Conservation (phyloP, 2,113 vertebrate genomes). For the Chaetodon trifascialis region DNA sequence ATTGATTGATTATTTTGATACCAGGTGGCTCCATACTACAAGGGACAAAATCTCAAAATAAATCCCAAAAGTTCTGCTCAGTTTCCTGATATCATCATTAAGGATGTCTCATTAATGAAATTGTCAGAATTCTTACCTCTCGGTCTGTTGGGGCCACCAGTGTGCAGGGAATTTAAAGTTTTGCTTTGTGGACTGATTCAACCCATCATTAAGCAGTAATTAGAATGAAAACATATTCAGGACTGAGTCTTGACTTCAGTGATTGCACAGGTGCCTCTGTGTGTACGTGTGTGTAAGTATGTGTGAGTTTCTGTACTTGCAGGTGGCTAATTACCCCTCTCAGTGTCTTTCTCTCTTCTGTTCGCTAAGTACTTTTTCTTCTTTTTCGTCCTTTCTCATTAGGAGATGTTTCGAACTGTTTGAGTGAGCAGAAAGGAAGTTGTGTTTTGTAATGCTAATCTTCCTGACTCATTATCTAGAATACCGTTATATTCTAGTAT, state of each 20-base stretch:
- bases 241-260: constrained; percentile 38
- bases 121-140: not conserved
- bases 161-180: not conserved
- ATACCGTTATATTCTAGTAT: not conserved
- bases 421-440: constrained; percentile 31
- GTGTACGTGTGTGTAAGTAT: not conserved
- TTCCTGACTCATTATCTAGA: constrained; percentile 25
- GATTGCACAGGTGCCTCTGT: constrained; percentile 44
- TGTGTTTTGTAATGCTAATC: constrained; percentile 28
- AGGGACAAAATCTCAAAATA: not conserved
- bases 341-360: constrained; percentile 28
- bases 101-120: not conserved
- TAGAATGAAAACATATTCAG: constrained; percentile 23
- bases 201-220: constrained; percentile 31
- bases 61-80: not conserved
- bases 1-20: not conserved
- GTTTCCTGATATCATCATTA: not conserved
- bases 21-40: too few relatives aligned
- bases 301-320: constrained; percentile 19
- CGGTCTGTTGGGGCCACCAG: not conserved
- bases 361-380: constrained; percentile 10
- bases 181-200: not conserved
- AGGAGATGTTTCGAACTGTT: constrained; percentile 28
- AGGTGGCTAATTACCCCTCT: constrained; percentile 64
- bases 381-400: constrained; percentile 35